Evolutionary conservation across 2,113 vertebrate genomes (phyloP), one percentile per base, ranked within the genome.

Genomic region (Rousettus leschenaultii): DNA sequence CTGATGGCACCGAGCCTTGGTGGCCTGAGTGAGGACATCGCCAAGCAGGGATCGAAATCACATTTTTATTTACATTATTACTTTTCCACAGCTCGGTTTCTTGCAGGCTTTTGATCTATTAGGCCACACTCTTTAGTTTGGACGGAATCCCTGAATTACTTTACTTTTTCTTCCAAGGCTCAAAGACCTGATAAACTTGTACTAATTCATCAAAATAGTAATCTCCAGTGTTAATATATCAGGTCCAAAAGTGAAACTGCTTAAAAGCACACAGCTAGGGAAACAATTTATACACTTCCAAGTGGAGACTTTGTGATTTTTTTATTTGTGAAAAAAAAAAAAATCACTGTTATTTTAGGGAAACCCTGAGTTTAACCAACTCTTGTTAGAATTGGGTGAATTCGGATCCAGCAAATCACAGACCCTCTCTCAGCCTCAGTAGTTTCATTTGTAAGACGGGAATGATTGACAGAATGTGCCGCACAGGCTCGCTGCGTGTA

Each of bases 11-110:
- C 0, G 59, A 94, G 94, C 95, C 97, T 84, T 63, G 15, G 73
- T 73, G 90, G 75, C 80, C 87, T 43, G n/a, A 89, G 87, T 15
- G 22, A 94, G 87, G 80, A 90, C 51, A 89, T 95, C 2, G 21
- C 95, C 97, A 96, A 96, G 84, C 90, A 55, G 53, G 92, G 84
- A 88, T 14, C 61, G 85, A 86, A 97, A 95, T 86, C 79, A 70
- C 79, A 94, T 96, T 96, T 96, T 95, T 93, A 95, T 95, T 96
- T 90, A 70, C 59, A 73, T 95, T 89, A 95, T 96, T 89, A 71
- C 87, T 96, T 97, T 88, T 96, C 95, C 77, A 75, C 84, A 96
- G 71, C 79, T 97, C 84, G 51, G 30, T 95, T 86, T 83, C 59
- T 86, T 86, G 1, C 24, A 86, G 89, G 21, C 24, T 80, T 96